These are phyloP conservation scores for Hydrozoanthus gracilis DNA, from an alignment of 92 coral and sea anemone genomes.

Conservation along the genomic window DNA sequence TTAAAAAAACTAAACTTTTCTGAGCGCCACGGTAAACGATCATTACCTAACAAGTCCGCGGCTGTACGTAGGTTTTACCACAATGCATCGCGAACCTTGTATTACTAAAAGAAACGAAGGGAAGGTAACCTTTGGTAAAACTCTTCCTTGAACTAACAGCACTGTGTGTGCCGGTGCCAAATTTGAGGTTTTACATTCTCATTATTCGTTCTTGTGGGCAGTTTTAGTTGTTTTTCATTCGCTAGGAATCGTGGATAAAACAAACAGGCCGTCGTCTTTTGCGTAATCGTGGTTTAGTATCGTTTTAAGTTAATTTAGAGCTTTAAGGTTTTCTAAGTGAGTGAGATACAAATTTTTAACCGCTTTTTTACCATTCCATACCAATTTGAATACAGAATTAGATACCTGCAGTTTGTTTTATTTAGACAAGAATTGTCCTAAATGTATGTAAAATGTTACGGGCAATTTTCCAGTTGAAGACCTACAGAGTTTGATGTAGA, in stretches of 20 bases:
- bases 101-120: no score
- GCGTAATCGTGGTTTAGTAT: constrained; percentile 3
- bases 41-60: no score
- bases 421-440: constrained; percentile 7
- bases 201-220: not conserved
- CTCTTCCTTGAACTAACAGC: no score
- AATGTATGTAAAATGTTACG: constrained; percentile 3
- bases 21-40: no score
- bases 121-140: no score
- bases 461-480: not conserved
- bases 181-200: no score
- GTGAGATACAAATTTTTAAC: not conserved
- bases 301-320: no score
- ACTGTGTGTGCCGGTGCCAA: no score
- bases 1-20: no score
- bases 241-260: not conserved
- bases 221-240: not conserved
- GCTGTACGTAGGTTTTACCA: no score
- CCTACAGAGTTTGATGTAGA: constrained; percentile 6
- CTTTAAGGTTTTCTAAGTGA: constrained; percentile 3
- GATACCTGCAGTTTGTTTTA: not conserved
- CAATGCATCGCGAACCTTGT: no score
- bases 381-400: not conserved
- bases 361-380: constrained; percentile 2
- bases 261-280: not conserved